phyloP scores from a whole-genome alignment of 2,113 vertebrate species.

The Oncorhynchus gorbuscha region DNA sequence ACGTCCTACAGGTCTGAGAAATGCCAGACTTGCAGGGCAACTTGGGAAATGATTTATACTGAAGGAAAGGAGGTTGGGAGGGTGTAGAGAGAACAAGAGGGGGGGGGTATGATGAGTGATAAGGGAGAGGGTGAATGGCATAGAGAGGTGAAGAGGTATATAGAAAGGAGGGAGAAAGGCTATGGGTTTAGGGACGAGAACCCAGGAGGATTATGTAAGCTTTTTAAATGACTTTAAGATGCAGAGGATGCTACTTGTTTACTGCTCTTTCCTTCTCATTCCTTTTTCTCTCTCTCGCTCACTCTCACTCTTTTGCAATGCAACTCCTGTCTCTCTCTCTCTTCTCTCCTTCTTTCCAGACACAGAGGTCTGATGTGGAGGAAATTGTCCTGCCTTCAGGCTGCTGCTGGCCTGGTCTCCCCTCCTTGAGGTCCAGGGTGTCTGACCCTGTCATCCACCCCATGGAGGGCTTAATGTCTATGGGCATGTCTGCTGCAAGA shows the following conservation, averaged over 20 bases:
- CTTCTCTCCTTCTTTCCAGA: background rate
- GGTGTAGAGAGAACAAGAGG: background rate
- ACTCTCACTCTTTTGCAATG: no score
- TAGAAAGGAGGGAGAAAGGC: background rate
- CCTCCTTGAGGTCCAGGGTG: background rate
- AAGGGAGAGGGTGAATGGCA: background rate
- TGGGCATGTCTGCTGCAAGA: background rate
- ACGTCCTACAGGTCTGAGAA: background rate
- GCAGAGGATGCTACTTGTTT: background rate
- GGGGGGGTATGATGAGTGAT: background rate
- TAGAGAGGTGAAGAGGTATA: background rate
- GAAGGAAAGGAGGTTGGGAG: no score
- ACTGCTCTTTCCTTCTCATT: background rate
- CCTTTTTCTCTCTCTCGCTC: no score
- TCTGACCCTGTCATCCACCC: background rate
- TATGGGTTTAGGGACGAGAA: background rate
- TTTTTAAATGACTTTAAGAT: background rate
- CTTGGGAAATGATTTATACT: background rate
- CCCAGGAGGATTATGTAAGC: background rate
- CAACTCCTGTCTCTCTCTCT: no score
- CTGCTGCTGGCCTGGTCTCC: slow-evolving; percentile 1
- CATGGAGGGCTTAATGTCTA: no score
- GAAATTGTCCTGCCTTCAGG: slow-evolving; percentile 5
- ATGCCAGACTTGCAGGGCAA: background rate
- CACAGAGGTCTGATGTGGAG: background rate